Percentiles rank a stretch among this genome's conserved stretches.
phyloP scores from a whole-genome alignment of 2,888 invertebrate species.

The Labia minor region DNA sequence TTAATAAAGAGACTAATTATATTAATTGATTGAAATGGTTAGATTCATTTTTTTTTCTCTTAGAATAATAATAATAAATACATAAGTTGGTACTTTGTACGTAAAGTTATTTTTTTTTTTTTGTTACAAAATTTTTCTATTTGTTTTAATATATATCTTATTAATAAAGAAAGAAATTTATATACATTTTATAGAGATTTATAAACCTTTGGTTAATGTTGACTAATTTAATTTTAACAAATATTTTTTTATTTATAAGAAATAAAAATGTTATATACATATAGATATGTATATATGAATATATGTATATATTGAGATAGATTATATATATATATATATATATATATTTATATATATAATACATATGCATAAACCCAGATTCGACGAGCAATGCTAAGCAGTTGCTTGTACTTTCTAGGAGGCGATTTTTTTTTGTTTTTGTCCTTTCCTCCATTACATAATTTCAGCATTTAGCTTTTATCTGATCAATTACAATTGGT shows the following conservation, averaged over 20 bases:
- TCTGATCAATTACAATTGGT: too few relatives aligned
- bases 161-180: background rate
- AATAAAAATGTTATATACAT: background rate
- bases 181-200: constrained; percentile 1
- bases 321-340: background rate
- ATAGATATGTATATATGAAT: background rate
- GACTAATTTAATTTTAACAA: constrained; percentile 5
- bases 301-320: background rate
- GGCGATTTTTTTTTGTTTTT: too few relatives aligned
- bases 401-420: too few relatives aligned
- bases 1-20: background rate
- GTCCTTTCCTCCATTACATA: too few relatives aligned
- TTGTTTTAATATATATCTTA: background rate
- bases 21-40: background rate
- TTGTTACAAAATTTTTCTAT: constrained; percentile 7
- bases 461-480: too few relatives aligned
- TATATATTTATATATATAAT: background rate
- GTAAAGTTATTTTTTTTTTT: too few relatives aligned
- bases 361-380: background rate
- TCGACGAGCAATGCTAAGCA: background rate
- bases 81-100: background rate
- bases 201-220: background rate
- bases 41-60: background rate
- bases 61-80: too few relatives aligned
- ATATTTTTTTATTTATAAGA: background rate